Conservation (phyloP, 2,888 invertebrate species). For the Cataglyphis cursor region DNA sequence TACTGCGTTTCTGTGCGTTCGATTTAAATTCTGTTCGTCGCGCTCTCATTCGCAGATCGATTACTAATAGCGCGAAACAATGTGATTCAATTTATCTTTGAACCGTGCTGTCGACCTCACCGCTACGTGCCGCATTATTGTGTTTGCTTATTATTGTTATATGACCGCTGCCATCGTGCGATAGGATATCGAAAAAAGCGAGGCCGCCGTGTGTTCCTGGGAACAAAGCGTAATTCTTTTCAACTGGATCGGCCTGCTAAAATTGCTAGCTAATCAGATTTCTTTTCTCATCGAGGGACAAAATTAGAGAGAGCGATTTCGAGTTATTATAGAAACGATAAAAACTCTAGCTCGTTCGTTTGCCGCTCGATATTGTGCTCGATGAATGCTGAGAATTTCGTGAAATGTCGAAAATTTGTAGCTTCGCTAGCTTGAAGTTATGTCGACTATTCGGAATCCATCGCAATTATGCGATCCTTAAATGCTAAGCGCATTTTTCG, state of each 20-base stretch:
- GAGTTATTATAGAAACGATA: constrained; percentile 21
- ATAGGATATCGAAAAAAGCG: constrained; percentile 42
- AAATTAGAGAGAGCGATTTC: not conserved
- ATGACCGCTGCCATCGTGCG: not conserved
- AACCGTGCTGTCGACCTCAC: constrained; percentile 4
- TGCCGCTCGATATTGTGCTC: not conserved
- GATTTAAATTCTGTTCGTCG: constrained; percentile 23
- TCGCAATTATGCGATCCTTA: constrained; percentile 37
- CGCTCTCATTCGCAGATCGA: constrained; percentile 54
- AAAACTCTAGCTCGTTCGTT: not conserved
- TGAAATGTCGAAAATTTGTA: constrained; percentile 36
- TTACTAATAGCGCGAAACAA: constrained; percentile 68
- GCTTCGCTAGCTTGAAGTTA: constrained; percentile 16
- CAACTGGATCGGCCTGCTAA: constrained; percentile 11
- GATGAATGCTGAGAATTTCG: not conserved
- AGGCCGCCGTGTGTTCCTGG: not conserved
- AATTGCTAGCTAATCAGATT: constrained; percentile 12
- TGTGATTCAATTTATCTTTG: constrained; percentile 66
- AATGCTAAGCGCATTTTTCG: constrained; percentile 27
- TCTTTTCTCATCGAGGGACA: not conserved
- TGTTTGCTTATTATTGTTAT: constrained; percentile 34
- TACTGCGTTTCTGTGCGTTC: constrained; percentile 42
- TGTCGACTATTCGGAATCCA: constrained; percentile 35
- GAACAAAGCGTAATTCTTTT: constrained; percentile 20
- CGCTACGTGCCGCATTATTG: constrained; percentile 15